Evolutionary conservation across 2,113 vertebrate genomes (phyloP), one percentile per base, ranked within the genome.

Genomic region (Melanotaenia duboulayi): DNA sequence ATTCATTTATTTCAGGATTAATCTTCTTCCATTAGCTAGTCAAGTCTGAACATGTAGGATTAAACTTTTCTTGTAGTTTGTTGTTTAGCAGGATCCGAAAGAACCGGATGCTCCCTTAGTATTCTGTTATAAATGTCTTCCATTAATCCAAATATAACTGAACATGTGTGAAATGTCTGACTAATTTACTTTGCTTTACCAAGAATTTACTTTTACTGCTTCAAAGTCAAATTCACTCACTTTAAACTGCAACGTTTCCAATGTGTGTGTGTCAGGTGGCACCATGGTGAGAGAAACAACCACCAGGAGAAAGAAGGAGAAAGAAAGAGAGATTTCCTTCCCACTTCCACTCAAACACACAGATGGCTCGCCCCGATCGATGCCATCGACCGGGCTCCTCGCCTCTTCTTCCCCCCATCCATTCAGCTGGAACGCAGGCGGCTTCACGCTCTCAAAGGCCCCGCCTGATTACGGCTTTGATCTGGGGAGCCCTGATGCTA

Each of bases 321-420:
- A 24, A 32, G 54, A 70, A 19, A 42, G 66, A 62, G 64, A 70
- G 35, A 68, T 76, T 77, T 80, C 54, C 56, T 80, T 62, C 71
- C 23, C 17, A 56, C 42, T 74, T 76, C 68, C 59, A 32, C 65
- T 82, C 70, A 67, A 88, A 83, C 76, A 81, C 67, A 79, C 77
- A 87, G 84, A 91, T 83, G 90, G 79, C 40, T 48, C 75, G 78
- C 64, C 28, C 90, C 83, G 84, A 90, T 94, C 92, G 81, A 93
- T 92, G 76, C 57, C 71, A 93, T 94, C 84, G 92, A 93, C 66
- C 58, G 4, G 32, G 56, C 86, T 79, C 87, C 85, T 83, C 16
- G 44, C 71, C 11, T 78, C 68, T 65, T 64, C 75, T 61, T 32
- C 85, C 78, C 78, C 60, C 20, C 32, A 23, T 79, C 75, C 75